Evolutionary conservation across 2,888 invertebrate species (phyloP), one percentile per base, ranked within the genome.

Genomic region (Drosophila mercatorum): DNA sequence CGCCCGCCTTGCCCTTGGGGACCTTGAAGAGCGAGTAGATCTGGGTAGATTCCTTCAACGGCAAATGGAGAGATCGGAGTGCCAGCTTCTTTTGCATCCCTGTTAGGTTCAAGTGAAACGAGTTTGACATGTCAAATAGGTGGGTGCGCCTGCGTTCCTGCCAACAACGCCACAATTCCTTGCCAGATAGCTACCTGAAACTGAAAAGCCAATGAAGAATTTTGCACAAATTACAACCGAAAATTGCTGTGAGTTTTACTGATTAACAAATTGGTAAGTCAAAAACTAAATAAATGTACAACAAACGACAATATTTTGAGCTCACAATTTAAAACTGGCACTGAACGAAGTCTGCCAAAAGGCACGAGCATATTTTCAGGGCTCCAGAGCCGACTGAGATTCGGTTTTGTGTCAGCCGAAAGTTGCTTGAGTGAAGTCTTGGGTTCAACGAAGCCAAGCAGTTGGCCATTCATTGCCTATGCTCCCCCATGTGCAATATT

Each of bases 1-100:
- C 11, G 46, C 11, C 3, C 12, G n/a, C 14, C 11, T 12, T 31
- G 17, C 31, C 28, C 4, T n/a, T 40, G 38, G 28, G 5, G 5
- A 31, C n/a, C 22, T 34, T 63, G 46, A 47, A 26, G 3, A 63
- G 31, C 11, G 58, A 11, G 26, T 43, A 56, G 22, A 61, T 34
- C n/a, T 57, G 57, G 5, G 41, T 4, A 2, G 38, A 38, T 0
- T 62, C 59, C 17, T 58, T 62, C 36, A 40, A 8, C 3, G 63
- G 46, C 5, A 31, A 40, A 8, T 58, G 59, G 31, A 58, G 0
- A 46, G 60, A 14, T 14, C 34, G 22, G 3, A 47, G 11, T 3
- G 38, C 40, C 38, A 62, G 12, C 36, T 62, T 57, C 8, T 36
- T 44, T 44, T 57, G 44, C 59, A 57, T 44, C 38, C 28, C 26